These are phyloP conservation scores for Diarsia mendica DNA, from an alignment of 2,888 invertebrate species.

Conservation along the genomic window DNA sequence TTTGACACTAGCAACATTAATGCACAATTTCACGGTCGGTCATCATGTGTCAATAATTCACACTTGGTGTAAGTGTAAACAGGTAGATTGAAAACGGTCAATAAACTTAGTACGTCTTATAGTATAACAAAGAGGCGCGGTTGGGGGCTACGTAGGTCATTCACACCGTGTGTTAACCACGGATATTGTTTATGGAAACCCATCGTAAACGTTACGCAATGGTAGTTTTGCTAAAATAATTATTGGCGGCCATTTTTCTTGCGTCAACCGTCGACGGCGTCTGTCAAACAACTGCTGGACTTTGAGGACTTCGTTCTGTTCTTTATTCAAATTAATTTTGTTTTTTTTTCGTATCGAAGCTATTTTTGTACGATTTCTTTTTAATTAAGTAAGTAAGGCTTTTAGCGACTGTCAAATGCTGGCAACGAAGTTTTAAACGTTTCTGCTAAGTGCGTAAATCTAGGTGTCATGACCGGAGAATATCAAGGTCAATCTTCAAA, in stretches of 20 bases:
- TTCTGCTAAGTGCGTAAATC: neutral
- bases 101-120: constrained; percentile 65
- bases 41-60: constrained; percentile 68
- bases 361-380: constrained; percentile 10
- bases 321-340: constrained; percentile 29
- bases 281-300: constrained; percentile 30
- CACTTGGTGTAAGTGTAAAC: constrained; percentile 67
- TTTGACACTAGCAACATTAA: constrained; percentile 46
- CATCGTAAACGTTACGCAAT: constrained; percentile 66
- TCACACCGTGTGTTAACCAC: constrained; percentile 65
- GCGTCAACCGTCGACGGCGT: constrained; percentile 41
- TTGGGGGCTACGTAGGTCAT: constrained; percentile 69
- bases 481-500: constrained; percentile 16
- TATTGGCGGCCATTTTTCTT: constrained; percentile 41
- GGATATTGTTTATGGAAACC: constrained; percentile 70
- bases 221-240: constrained; percentile 58
- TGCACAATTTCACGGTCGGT: constrained; percentile 62
- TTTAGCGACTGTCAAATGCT: neutral
- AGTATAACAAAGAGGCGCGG: constrained; percentile 69
- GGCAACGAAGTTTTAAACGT: neutral
- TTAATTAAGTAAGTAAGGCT: constrained; percentile 16
- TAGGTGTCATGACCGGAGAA: neutral
- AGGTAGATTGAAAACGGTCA: constrained; percentile 68
- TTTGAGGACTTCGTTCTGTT: constrained; percentile 21
- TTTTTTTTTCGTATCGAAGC: neutral